Conservation (phyloP, 2,888 invertebrate genomes). For the Artemia sinica region DNA sequence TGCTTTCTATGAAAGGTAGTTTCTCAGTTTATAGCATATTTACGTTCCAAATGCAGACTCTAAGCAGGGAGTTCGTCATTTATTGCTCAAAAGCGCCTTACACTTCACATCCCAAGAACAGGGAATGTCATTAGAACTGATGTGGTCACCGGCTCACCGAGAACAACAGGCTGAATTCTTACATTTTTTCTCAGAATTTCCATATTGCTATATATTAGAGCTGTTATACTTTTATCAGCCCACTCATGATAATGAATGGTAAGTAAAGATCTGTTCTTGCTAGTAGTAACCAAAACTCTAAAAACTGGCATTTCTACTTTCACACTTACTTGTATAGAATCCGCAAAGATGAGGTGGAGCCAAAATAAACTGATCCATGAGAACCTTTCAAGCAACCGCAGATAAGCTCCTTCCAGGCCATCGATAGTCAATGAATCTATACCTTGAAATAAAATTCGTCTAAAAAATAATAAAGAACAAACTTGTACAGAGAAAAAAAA, state of each 20-base stretch:
- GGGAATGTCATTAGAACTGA: too few species aligned
- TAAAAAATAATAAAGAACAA: too few species aligned
- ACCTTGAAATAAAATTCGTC: conserved; percentile 40
- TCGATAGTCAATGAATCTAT: conserved; percentile 53
- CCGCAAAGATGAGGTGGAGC: conserved; percentile 50
- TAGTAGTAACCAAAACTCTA: background rate
- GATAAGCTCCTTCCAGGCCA: conserved; percentile 42
- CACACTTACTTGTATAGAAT: conserved; percentile 50
- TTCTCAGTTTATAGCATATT: too few species aligned
- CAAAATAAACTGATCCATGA: conserved; percentile 55
- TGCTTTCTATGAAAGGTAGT: too few species aligned
- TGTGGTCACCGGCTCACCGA: too few species aligned
- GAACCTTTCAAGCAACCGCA: conserved; percentile 45
- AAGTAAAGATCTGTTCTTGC: background rate
- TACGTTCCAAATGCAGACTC: too few species aligned
- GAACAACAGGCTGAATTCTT: too few species aligned
- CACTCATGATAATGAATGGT: background rate
- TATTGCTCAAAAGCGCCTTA: too few species aligned
- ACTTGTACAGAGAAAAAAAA: too few species aligned
- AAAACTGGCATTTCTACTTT: background rate
- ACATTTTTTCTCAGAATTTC: too few species aligned
- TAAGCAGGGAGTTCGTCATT: too few species aligned
- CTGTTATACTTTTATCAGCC: background rate
- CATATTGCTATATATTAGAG: background rate
- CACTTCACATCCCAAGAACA: too few species aligned